A percentile compares a stretch with the other conserved stretches of the same genome.
These are phyloP conservation scores for Gambusia affinis DNA, from an alignment of 2,113 vertebrate species.

Conservation along the genomic window DNA sequence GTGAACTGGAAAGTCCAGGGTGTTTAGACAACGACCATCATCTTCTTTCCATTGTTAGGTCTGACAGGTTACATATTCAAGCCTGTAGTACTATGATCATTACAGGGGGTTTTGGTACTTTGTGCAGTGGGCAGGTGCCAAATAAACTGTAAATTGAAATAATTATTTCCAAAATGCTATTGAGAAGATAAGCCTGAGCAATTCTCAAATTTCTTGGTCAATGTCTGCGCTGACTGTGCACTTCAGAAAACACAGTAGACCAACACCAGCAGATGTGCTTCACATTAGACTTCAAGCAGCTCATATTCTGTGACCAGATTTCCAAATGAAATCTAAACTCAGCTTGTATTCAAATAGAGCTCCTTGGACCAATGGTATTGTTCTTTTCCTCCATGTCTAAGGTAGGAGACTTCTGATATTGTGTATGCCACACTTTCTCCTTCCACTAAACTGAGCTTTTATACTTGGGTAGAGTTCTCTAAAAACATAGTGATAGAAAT, in stretches of 20 bases:
- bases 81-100: no score
- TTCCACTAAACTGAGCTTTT: not conserved
- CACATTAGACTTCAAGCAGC: no score
- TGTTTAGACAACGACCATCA: not conserved
- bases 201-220: no score
- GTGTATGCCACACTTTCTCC: not conserved
- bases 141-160: no score
- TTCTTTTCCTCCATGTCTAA: not conserved
- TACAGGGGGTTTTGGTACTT: no score
- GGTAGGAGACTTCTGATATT: not conserved
- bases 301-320: not conserved
- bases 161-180: no score
- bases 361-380: not conserved
- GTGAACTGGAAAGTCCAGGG: not conserved
- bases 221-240: no score
- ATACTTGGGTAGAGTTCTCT: not conserved
- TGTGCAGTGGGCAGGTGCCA: no score
- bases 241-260: not conserved
- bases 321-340: not conserved
- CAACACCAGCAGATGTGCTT: not conserved
- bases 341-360: not conserved
- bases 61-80: no score
- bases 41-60: not conserved
- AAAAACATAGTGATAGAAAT: no score
- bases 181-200: no score